Evolutionary conservation across 1,140 invertebrate species (phyloP), one percentile per base, ranked within the genome.

Genomic region (Drosophila ananassae): DNA sequence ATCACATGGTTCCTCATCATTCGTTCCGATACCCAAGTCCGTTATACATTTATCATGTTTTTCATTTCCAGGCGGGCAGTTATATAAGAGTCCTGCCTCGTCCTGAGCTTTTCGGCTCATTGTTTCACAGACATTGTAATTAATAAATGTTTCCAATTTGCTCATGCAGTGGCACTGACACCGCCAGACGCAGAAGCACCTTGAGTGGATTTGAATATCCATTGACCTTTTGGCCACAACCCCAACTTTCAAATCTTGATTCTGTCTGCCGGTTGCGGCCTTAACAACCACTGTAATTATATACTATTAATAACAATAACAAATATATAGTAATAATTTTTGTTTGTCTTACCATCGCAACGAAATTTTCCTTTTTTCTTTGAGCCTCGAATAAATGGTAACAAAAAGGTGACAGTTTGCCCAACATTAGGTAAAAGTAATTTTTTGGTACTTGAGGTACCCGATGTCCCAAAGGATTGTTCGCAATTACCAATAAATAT

Each of bases 161-260:
- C 51, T 47, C 12, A 90, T 64, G 25, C 89, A 90, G 46, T 90
- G 79, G 6, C 89, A 90, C 9, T 51, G 61, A 47, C 89, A 90
- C 25, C 79, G 60, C 77, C 73, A 89, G 9, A 90, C 22, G 52
- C 89, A 90, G 47, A 90, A 81, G 41, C 89, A 90, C 55, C 89
- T 77, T 2, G 73, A 67, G 48, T 80, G 50, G 44, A 54, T 50
- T 66, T 73, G 62, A 30, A 90, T 55, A 1, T 72, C 54, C 48
- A 84, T 68, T 0, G 72, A 8, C 10, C 80, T 72, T 58, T 37
- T 79, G 1, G 80, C 59, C 28, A 81, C 37, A 46, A 73, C 25
- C 9, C 52, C 48, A n/a, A 25, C 52, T 8, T 58, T 67, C 21
- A 25, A 28, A 7, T 50, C 25, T 2, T 3, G 1, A 5, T 37